Conservation (phyloP, 2,797 vertebrate genomes). For the Channa striata region DNA sequence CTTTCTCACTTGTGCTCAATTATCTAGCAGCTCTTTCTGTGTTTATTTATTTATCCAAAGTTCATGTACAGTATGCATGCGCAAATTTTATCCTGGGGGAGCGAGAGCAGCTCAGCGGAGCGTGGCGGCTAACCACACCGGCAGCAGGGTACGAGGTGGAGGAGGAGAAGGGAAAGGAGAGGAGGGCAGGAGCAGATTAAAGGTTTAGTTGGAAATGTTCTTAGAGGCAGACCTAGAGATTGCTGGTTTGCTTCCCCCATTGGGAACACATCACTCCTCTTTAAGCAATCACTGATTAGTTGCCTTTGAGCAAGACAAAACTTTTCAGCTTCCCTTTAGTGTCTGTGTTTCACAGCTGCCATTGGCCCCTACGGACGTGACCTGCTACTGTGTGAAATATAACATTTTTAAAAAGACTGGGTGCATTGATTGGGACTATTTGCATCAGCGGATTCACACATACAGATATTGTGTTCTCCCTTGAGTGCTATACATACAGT, state of each 20-base stretch:
- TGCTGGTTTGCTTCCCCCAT: conserved; percentile 57
- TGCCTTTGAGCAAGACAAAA: conserved; percentile 53
- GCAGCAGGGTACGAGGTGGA: conserved; percentile 69
- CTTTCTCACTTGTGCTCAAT: conserved; percentile 91
- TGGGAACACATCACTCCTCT: conserved; percentile 11
- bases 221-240: conserved; percentile 63
- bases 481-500: no score
- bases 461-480: neutral
- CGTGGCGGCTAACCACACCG: conserved; percentile 88
- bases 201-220: conserved; percentile 65
- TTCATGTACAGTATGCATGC: conserved; percentile 91
- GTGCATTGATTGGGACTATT: neutral
- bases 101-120: conserved; percentile 84
- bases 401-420: no score
- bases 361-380: neutral
- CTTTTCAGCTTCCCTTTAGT: conserved; percentile 20
- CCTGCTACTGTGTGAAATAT: no score
- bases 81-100: conserved; percentile 89
- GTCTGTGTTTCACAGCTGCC: neutral
- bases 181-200: conserved; percentile 59
- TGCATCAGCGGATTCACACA: neutral
- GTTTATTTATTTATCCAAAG: conserved; percentile 97
- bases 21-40: conserved; percentile 91
- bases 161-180: conserved; percentile 28
- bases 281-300: conserved; percentile 32